These are phyloP conservation scores for Sitophilus oryzae DNA, from an alignment of 1,140 invertebrate species.

Conservation along the genomic window DNA sequence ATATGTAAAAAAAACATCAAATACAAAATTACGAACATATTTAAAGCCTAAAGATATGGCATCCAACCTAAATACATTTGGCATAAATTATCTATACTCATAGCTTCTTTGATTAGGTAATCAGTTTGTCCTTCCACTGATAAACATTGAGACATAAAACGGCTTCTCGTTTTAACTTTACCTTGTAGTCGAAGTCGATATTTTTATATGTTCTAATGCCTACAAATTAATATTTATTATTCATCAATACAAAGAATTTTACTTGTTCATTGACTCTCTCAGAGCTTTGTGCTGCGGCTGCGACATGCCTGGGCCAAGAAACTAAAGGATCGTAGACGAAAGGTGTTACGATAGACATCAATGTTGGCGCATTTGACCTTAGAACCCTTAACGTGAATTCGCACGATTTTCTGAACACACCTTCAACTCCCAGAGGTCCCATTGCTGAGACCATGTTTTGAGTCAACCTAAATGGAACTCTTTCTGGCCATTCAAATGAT, in stretches of 20 bases:
- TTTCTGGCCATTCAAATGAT: constrained; percentile 82
- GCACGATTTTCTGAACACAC: constrained; percentile 83
- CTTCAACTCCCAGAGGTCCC: constrained; percentile 88
- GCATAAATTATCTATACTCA: constrained; percentile 79
- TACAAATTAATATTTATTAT: no score
- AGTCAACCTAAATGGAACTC: constrained; percentile 93
- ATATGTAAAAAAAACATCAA: no score
- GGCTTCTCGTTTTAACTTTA: constrained; percentile 57
- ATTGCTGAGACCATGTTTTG: constrained; percentile 95
- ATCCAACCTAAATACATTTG: constrained; percentile 98
- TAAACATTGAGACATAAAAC: constrained; percentile 51
- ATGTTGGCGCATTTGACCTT: constrained; percentile 71
- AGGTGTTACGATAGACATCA: constrained; percentile 86
- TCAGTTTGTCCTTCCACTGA: constrained; percentile 94
- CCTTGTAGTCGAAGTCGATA: constrained; percentile 78
- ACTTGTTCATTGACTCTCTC: constrained; percentile 71
- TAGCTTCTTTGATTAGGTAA: constrained; percentile 86
- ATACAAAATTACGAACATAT: no score
- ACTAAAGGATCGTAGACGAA: constrained; percentile 96
- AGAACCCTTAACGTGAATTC: constrained; percentile 85
- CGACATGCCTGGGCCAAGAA: constrained; percentile 62
- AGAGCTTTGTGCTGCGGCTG: constrained; percentile 33
- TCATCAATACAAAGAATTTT: constrained; percentile 24
- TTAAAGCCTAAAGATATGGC: constrained; percentile 54
- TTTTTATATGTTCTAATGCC: constrained; percentile 74